These are phyloP conservation scores for Chrysolina oricalcia DNA, from an alignment of 2,888 invertebrate species.

Conservation along the genomic window DNA sequence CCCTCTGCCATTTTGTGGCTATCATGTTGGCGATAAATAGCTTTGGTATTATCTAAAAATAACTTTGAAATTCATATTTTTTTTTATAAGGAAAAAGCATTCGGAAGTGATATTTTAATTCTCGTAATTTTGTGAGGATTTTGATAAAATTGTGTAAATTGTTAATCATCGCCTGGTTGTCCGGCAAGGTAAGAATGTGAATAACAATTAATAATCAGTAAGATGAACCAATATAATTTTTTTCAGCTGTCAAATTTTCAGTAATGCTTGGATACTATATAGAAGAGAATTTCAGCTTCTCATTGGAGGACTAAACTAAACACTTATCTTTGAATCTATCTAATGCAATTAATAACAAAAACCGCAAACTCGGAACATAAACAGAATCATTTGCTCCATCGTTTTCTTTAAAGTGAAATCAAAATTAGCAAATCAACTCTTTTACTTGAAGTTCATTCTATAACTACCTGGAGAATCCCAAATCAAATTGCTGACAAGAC, in stretches of 20 bases:
- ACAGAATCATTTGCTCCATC: background rate
- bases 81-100: background rate
- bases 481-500: too few relatives aligned
- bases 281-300: slow-evolving; percentile 23
- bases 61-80: too few relatives aligned
- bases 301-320: slow-evolving; percentile 5
- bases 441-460: too few relatives aligned
- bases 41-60: too few relatives aligned
- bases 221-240: too few relatives aligned
- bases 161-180: background rate
- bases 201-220: too few relatives aligned
- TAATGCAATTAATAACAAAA: slow-evolving; percentile 7
- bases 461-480: too few relatives aligned
- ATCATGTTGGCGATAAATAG: too few relatives aligned
- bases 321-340: slow-evolving; percentile 8
- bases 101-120: background rate
- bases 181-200: too few relatives aligned
- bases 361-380: background rate
- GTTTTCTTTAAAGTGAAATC: too few relatives aligned
- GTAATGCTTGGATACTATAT: slow-evolving; percentile 34
- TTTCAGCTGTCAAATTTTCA: too few relatives aligned
- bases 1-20: background rate
- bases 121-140: background rate
- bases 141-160: background rate
- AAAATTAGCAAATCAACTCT: too few relatives aligned